These are phyloP conservation scores for Ianthella basta DNA, from an alignment of 37 sponge, comb jelly and placozoan species.

Conservation along the genomic window DNA sequence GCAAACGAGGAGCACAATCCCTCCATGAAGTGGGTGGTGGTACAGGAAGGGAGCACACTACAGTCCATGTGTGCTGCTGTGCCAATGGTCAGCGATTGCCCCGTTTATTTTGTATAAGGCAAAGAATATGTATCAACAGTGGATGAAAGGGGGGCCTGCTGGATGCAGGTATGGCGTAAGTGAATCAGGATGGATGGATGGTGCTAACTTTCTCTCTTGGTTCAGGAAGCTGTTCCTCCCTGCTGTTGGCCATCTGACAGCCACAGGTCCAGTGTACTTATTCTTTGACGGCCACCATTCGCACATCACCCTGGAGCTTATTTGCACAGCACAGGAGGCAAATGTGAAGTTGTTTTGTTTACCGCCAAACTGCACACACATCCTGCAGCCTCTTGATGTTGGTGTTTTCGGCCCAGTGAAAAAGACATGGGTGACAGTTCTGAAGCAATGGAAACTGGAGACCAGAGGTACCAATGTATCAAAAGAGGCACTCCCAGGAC, in stretches of 20 bases:
- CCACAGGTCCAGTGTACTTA: constrained; percentile 12
- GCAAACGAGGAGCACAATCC: not conserved
- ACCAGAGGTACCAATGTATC: constrained; percentile 11
- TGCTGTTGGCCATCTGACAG: not conserved
- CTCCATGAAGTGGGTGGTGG: constrained; percentile 22
- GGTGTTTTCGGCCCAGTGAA: constrained; percentile 8
- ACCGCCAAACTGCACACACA: constrained; percentile 3
- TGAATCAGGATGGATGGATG: constrained; percentile 18
- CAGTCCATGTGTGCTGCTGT: not conserved
- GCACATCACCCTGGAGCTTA: constrained; percentile 11
- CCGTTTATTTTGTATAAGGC: constrained; percentile 14
- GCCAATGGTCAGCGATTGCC: not conserved
- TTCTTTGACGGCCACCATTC: constrained; percentile 19
- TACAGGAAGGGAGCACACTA: constrained; percentile 18
- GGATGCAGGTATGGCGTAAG: not conserved
- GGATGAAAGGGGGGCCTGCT: not conserved
- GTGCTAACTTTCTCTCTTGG: constrained; percentile 22
- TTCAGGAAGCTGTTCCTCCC: constrained; percentile 11
- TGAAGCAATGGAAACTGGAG: not conserved
- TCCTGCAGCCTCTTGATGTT: constrained; percentile 16
- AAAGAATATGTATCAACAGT: not conserved
- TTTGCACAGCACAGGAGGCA: not conserved
- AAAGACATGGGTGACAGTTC: not conserved
- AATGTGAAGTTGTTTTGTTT: not conserved
- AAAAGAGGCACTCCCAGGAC: not conserved